phyloP scores from a whole-genome alignment of 2,888 invertebrate genomes.

The Panzeria rudis region DNA sequence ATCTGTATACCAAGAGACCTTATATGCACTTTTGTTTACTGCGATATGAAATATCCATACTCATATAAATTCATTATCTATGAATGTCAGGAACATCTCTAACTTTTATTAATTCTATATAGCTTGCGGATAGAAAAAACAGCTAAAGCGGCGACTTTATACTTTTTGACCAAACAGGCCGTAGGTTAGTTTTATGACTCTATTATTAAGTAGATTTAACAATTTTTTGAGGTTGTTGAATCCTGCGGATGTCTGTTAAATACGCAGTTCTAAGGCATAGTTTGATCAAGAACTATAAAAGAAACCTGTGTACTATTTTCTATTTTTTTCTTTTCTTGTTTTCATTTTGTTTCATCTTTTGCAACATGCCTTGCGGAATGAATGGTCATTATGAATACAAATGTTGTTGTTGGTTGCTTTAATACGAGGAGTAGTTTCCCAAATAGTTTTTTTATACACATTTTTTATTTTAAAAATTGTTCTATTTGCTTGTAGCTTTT shows the following conservation, averaged over 20 bases:
- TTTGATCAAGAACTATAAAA: slow-evolving; percentile 21
- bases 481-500: slow-evolving; percentile 48
- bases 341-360: slow-evolving; percentile 34
- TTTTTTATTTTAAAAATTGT: slow-evolving; percentile 28
- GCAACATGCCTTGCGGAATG: slow-evolving; percentile 40
- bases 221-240: not conserved
- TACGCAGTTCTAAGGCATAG: not conserved
- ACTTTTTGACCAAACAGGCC: not conserved
- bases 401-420: slow-evolving; percentile 32
- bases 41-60: too few species aligned
- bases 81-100: not conserved
- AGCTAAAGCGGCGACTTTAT: not conserved
- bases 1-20: too few species aligned
- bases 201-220: not conserved
- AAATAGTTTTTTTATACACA: slow-evolving; percentile 42
- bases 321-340: not conserved
- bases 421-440: slow-evolving; percentile 8
- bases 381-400: slow-evolving; percentile 47
- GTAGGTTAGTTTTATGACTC: not conserved
- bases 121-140: not conserved
- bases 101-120: not conserved
- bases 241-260: slow-evolving; percentile 5
- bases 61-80: too few species aligned
- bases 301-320: not conserved
- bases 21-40: too few species aligned